phyloP scores from a whole-genome alignment of 2,113 vertebrate species.

The Tragelaphus imberbis region DNA sequence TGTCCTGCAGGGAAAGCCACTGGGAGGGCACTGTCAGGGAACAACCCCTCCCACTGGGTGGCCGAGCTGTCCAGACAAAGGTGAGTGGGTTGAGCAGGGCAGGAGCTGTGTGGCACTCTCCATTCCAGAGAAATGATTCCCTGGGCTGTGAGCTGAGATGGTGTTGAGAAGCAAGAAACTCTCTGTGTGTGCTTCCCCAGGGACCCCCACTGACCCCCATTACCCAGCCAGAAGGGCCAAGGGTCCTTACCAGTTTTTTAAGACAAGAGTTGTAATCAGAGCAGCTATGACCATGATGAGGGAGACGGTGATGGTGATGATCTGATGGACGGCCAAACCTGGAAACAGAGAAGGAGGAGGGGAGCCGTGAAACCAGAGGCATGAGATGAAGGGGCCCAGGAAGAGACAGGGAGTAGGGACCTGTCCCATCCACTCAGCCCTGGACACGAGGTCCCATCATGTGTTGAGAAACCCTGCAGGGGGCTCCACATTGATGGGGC shows the following conservation, averaged over 20 bases:
- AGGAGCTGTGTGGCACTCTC: background rate
- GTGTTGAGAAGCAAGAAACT: background rate
- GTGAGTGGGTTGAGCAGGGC: background rate
- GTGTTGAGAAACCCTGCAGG: rapidly evolving
- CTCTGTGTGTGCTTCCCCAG: background rate
- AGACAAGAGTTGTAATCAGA: conserved; percentile 99
- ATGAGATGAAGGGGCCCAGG: background rate
- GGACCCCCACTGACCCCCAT: rapidly evolving
- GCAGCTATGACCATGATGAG: conserved; percentile 99
- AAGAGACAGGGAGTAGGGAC: background rate
- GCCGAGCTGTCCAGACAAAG: too few species aligned
- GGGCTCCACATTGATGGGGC: rapidly evolving
- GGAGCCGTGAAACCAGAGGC: background rate
- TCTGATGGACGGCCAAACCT: conserved; percentile 99
- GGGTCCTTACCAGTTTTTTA: conserved; percentile 99
- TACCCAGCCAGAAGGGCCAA: background rate
- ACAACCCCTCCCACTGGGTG: background rate
- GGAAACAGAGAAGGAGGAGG: conserved; percentile 45
- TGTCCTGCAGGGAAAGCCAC: too few species aligned
- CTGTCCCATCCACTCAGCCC: background rate
- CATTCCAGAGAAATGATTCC: too few species aligned
- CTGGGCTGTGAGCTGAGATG: too few species aligned
- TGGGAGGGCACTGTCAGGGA: rapidly evolving
- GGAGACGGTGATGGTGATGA: conserved; percentile 99
- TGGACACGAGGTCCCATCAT: rapidly evolving